A percentile compares a stretch with the other conserved stretches of the same genome.
Conservation (phyloP, 2,797 vertebrate species). For the Distichodus sexfasciatus region DNA sequence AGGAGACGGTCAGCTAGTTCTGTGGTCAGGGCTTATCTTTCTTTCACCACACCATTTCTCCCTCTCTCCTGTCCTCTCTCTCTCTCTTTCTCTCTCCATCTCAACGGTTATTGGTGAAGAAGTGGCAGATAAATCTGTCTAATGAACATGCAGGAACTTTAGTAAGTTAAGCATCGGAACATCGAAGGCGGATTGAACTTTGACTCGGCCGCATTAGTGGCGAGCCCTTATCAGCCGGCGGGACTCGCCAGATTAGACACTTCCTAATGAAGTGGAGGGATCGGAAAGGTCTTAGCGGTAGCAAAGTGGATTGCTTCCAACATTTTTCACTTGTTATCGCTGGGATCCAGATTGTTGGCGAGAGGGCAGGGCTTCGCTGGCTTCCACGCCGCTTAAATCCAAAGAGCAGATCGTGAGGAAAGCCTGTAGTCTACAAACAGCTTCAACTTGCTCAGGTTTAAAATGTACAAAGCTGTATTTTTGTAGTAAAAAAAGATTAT, state of each 20-base stretch:
- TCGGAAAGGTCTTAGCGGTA: slow-evolving; percentile 80
- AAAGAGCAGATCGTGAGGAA: slow-evolving; percentile 59
- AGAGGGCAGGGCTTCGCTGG: slow-evolving; percentile 54
- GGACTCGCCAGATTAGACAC: slow-evolving; percentile 81
- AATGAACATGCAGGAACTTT: slow-evolving; percentile 91
- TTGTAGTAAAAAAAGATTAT: no score
- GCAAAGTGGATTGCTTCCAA: slow-evolving; percentile 79
- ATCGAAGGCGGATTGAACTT: slow-evolving; percentile 84
- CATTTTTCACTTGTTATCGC: slow-evolving; percentile 82
- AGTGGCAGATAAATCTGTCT: slow-evolving; percentile 88
- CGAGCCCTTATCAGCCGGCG: slow-evolving; percentile 76
- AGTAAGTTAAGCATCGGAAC: slow-evolving; percentile 86
- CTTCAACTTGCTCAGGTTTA: not conserved
- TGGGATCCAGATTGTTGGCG: slow-evolving; percentile 75
- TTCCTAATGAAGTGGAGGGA: slow-evolving; percentile 84
- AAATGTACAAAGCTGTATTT: not conserved
- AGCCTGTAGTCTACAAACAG: not conserved
- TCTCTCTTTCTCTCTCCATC: slow-evolving; percentile 60
- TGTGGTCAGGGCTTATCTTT: slow-evolving; percentile 70
- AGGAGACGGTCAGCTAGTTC: slow-evolving; percentile 43
- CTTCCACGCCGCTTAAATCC: slow-evolving; percentile 68
- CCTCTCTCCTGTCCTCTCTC: slow-evolving; percentile 10
- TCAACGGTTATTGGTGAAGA: slow-evolving; percentile 84
- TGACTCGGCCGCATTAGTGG: slow-evolving; percentile 79
- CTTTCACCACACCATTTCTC: slow-evolving; percentile 60